Conservation (phyloP, 1,140 invertebrate species). For the Ladona fulva region DNA sequence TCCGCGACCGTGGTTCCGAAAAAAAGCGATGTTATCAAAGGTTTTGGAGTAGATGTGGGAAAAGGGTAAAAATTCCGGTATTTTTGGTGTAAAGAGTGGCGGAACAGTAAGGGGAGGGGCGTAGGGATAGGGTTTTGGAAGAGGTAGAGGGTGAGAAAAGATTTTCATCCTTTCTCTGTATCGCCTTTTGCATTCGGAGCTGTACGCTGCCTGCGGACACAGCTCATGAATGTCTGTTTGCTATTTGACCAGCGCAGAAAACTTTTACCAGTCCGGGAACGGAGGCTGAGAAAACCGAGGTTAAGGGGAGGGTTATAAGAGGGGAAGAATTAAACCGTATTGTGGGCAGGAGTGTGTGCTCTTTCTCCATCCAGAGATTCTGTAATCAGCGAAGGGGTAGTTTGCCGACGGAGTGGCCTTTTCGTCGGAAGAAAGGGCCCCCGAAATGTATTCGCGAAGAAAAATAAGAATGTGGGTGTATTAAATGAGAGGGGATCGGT, state of each 20-base stretch:
- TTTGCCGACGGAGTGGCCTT: background rate
- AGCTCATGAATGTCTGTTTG: slow-evolving; percentile 4
- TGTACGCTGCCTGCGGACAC: background rate
- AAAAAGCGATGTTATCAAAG: background rate
- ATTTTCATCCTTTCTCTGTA: background rate
- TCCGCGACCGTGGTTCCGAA: background rate
- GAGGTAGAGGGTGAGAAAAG: background rate
- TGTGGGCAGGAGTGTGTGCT: no score
- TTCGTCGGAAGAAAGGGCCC: background rate
- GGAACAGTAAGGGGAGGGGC: background rate
- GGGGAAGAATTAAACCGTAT: background rate
- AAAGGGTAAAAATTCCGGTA: background rate
- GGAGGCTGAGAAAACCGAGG: background rate
- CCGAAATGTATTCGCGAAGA: background rate
- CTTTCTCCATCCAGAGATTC: background rate
- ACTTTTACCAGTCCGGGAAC: background rate
- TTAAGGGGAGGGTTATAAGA: background rate
- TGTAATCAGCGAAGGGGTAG: background rate
- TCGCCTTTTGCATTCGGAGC: background rate
- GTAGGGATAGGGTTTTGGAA: background rate
- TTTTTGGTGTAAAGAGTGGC: background rate
- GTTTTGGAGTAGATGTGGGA: background rate
- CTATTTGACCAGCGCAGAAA: background rate
- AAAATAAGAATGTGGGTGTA: background rate
- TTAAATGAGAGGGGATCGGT: background rate